These are phyloP conservation scores for Macrotrachela quadricornifera DNA, from an alignment of 1,140 invertebrate species.

Conservation along the genomic window DNA sequence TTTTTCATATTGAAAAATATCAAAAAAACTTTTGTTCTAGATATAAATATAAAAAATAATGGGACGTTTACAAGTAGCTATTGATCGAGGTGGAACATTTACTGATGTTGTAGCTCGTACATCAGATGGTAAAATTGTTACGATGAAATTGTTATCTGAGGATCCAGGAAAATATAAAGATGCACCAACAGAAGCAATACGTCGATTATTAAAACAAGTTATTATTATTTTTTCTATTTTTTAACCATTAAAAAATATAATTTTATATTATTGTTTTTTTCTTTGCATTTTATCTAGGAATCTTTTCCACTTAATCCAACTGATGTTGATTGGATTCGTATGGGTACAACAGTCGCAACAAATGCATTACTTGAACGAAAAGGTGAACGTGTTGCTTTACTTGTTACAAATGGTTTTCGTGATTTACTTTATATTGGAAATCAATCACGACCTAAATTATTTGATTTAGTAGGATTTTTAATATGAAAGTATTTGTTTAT, in stretches of 20 bases:
- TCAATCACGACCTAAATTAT: conserved; percentile 86
- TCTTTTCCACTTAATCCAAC: conserved; percentile 14
- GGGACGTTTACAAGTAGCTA: conserved; percentile 65
- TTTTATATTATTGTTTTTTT: too few species aligned
- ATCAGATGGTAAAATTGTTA: conserved; percentile 54
- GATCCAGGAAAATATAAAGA: conserved; percentile 79
- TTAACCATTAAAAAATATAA: too few species aligned
- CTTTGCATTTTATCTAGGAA: too few species aligned
- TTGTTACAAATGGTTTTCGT: conserved; percentile 78
- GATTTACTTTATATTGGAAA: conserved; percentile 89
- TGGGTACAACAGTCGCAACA: conserved; percentile 98
- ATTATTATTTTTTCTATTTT: too few species aligned
- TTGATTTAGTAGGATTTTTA: conserved; percentile 57
- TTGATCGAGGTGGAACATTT: conserved; percentile 92
- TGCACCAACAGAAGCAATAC: conserved; percentile 85
- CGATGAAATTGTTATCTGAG: conserved; percentile 78
- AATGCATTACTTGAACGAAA: conserved; percentile 90
- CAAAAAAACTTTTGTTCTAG: too few species aligned
- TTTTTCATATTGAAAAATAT: too few species aligned
- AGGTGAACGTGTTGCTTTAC: conserved; percentile 70
- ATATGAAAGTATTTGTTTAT: neutral
- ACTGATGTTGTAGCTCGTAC: conserved; percentile 77
- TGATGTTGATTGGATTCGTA: conserved; percentile 63
- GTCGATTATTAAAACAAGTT: conserved; percentile 62
- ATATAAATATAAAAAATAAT: neutral